Conservation (phyloP, 2,113 vertebrate species). For the Ochotona curzoniae region DNA sequence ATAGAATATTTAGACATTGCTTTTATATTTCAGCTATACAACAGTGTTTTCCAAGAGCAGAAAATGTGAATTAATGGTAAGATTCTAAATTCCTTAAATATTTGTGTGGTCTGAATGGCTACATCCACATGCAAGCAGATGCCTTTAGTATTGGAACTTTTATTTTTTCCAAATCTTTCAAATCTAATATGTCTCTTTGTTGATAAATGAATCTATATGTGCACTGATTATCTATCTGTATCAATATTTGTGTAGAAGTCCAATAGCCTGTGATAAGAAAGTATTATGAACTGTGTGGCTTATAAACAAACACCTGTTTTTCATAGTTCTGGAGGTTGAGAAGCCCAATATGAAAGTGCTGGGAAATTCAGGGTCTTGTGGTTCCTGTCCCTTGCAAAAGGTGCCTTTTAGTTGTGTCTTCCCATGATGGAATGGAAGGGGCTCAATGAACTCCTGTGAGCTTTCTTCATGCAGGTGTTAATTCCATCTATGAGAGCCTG, state of each 20-base stretch:
- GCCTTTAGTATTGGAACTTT: background rate
- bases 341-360: background rate
- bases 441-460: background rate
- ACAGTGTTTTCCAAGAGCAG: background rate
- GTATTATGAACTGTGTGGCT: background rate
- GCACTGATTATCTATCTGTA: background rate
- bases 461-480: background rate
- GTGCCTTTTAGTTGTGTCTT: background rate
- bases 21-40: background rate
- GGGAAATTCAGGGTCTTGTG: background rate
- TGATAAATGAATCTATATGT: background rate
- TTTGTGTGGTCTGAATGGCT: background rate
- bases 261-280: background rate
- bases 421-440: background rate
- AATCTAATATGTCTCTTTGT: background rate
- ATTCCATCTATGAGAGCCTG: background rate
- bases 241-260: background rate
- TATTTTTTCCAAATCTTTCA: constrained; percentile 10
- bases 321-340: background rate
- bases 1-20: background rate
- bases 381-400: background rate
- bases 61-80: background rate
- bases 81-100: background rate
- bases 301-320: background rate
- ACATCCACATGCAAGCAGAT: background rate